These are phyloP conservation scores for Hormiphora californensis DNA, from an alignment of 37 sponge, comb jelly and placozoan genomes.

Conservation along the genomic window DNA sequence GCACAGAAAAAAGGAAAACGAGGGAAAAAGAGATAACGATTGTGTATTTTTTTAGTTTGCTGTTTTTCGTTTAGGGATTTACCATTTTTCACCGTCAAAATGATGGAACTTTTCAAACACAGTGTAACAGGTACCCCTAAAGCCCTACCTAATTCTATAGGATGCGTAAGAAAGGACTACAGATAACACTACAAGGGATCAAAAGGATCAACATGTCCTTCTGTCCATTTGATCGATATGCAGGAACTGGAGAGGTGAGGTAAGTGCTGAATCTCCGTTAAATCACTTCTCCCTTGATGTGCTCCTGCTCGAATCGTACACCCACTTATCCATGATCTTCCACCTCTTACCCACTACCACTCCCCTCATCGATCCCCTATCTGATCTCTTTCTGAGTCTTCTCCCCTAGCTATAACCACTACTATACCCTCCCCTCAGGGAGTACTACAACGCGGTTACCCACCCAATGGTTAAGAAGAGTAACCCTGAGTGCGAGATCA, in stretches of 20 bases:
- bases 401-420: neutral
- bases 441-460: constrained; percentile 1
- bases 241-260: constrained; percentile 11
- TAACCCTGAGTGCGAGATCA: neutral
- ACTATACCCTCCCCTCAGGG: neutral
- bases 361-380: no score
- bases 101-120: no score
- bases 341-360: no score
- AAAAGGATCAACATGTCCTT: neutral
- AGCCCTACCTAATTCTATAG: no score
- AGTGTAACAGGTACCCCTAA: no score
- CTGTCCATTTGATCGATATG: constrained; percentile 47
- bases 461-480: constrained; percentile 8
- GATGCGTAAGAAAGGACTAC: neutral
- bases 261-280: neutral
- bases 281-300: neutral
- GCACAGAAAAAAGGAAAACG: neutral
- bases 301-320: neutral
- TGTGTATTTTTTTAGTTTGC: no score
- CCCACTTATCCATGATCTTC: no score
- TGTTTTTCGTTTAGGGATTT: no score
- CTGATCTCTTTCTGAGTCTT: neutral
- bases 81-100: no score
- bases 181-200: constrained; percentile 29
- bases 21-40: neutral